phyloP scores from a whole-genome alignment of 2,113 vertebrate genomes.

The Rhynchomys soricoides region DNA sequence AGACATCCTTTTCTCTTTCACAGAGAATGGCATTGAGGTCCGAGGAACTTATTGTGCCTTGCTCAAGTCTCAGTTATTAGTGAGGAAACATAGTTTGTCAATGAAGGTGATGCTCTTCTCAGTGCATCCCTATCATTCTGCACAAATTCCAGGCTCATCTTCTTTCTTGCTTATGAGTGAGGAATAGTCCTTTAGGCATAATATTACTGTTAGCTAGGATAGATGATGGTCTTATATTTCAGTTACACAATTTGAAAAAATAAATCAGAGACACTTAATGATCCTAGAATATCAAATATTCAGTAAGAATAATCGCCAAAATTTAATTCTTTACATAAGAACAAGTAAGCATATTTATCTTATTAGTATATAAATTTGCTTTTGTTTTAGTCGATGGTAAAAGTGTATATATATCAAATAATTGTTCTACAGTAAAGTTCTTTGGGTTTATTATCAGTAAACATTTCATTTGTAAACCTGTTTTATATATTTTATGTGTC shows the following conservation, averaged over 20 bases:
- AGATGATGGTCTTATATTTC: neutral
- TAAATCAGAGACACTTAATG: neutral
- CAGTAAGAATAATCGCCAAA: neutral
- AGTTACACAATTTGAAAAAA: conserved; percentile 8
- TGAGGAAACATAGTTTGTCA: conserved; percentile 30
- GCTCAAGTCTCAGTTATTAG: neutral
- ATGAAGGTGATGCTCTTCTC: neutral
- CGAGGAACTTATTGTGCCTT: neutral
- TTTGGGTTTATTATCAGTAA: neutral
- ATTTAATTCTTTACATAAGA: neutral
- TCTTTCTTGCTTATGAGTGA: conserved; percentile 14
- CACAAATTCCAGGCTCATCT: neutral
- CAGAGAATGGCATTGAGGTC: neutral
- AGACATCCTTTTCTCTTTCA: neutral
- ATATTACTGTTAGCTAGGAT: neutral
- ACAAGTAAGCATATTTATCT: neutral
- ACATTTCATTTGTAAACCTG: neutral
- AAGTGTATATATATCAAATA: neutral
- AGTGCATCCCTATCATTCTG: neutral
- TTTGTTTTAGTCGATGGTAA: neutral
- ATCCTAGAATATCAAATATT: neutral
- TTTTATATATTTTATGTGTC: neutral
- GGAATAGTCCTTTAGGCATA: neutral
- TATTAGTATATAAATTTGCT: neutral
- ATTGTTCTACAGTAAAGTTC: neutral